Percentiles rank a stretch among this genome's conserved stretches.
Conservation (phyloP, 2,888 invertebrate genomes). For the Erebia epiphron region DNA sequence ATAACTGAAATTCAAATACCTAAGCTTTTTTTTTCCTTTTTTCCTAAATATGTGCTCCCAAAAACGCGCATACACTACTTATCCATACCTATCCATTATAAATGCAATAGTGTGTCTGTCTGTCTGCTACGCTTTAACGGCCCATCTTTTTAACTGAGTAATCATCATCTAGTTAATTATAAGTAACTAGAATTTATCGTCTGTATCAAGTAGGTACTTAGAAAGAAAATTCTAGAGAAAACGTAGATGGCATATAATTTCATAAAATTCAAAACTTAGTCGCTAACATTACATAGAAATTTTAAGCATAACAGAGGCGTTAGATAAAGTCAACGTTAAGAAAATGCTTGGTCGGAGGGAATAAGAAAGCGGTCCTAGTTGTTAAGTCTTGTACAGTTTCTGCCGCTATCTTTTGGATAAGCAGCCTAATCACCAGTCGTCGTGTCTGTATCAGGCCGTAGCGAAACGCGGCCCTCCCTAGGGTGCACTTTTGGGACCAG, state of each 20-base stretch:
- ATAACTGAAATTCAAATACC: conserved; percentile 12
- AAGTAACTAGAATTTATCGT: too few species aligned
- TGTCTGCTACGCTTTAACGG: too few species aligned
- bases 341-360: conserved; percentile 78
- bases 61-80: neutral
- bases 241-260: conserved; percentile 40
- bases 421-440: conserved; percentile 83
- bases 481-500: conserved; percentile 80
- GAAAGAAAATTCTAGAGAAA: conserved; percentile 32
- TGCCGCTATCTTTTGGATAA: conserved; percentile 82
- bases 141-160: too few species aligned
- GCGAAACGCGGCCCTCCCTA: conserved; percentile 75
- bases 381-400: conserved; percentile 83
- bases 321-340: conserved; percentile 77
- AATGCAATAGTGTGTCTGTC: too few species aligned
- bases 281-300: conserved; percentile 68
- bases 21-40: too few species aligned
- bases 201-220: too few species aligned
- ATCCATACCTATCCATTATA: neutral
- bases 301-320: conserved; percentile 71
- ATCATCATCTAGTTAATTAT: too few species aligned
- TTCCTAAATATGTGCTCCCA: too few species aligned
- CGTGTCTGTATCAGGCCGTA: conserved; percentile 80
- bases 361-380: conserved; percentile 82
- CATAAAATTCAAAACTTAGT: conserved; percentile 64